Percentiles rank a stretch among this genome's conserved stretches.
These are phyloP conservation scores for Drosophila suboccidentalis DNA, from an alignment of 2,888 invertebrate species.

Conservation along the genomic window DNA sequence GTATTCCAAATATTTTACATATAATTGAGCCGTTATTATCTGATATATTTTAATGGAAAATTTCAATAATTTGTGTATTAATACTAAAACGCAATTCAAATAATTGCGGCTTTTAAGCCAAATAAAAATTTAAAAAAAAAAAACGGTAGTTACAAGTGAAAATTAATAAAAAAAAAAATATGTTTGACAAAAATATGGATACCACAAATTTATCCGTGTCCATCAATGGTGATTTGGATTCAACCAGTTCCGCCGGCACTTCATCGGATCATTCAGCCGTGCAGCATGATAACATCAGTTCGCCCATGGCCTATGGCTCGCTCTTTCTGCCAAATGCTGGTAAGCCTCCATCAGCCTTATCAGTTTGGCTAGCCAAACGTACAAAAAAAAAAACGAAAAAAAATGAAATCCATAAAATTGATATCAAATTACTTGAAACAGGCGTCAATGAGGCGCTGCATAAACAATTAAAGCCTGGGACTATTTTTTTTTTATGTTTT, in stretches of 20 bases:
- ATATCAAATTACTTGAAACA: constrained; percentile 62
- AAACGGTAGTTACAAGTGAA: neutral
- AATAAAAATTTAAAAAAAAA: neutral
- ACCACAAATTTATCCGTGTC: constrained; percentile 82
- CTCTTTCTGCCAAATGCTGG: constrained; percentile 84
- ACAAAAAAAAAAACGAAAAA: constrained; percentile 13
- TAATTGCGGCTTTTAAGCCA: constrained; percentile 15
- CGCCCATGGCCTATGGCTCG: constrained; percentile 83
- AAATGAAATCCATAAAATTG: constrained; percentile 6
- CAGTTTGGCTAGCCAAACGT: constrained; percentile 30
- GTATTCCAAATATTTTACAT: neutral
- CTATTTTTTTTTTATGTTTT: constrained; percentile 22
- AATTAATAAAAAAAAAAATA: constrained; percentile 45
- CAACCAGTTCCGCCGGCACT: constrained; percentile 85
- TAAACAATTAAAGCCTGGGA: constrained; percentile 70
- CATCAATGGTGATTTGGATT: constrained; percentile 84
- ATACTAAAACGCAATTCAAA: neutral
- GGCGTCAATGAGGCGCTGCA: constrained; percentile 79
- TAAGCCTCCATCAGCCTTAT: constrained; percentile 63
- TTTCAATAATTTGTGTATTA: neutral
- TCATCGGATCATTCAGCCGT: constrained; percentile 83
- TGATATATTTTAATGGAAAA: constrained; percentile 9
- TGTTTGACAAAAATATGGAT: constrained; percentile 85
- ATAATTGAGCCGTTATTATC: neutral
- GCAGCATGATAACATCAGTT: constrained; percentile 83